Evolutionary conservation across 2,888 invertebrate species (phyloP).

Genomic region (Andrena haemorrhoa): DNA sequence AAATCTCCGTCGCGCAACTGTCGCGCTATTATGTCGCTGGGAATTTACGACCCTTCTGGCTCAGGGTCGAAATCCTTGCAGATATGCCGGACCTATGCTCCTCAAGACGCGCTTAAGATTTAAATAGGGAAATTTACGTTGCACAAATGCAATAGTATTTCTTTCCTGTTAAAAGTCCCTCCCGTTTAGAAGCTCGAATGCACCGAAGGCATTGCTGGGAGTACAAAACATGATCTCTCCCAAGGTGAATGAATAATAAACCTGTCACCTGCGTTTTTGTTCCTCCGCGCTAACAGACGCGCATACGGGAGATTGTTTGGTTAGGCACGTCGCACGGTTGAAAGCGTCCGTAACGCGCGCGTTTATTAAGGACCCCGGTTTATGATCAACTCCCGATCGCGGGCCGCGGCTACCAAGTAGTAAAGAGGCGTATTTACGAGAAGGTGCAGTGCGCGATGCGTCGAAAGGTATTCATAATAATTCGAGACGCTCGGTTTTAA

Average conservation of each 20-base stretch:
- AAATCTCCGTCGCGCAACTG: slow-evolving; percentile 64
- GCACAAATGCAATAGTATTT: too few relatives aligned
- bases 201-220: too few relatives aligned
- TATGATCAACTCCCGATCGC: slow-evolving; percentile 47
- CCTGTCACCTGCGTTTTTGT: neutral
- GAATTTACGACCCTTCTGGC: slow-evolving; percentile 36
- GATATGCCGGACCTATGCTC: too few relatives aligned
- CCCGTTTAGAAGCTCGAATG: too few relatives aligned
- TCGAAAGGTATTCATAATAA: slow-evolving; percentile 55
- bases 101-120: too few relatives aligned
- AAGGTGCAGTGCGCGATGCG: slow-evolving; percentile 32
- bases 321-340: neutral
- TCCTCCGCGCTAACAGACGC: neutral
- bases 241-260: too few relatives aligned
- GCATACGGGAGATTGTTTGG: neutral
- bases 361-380: slow-evolving; percentile 44
- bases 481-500: slow-evolving; percentile 43
- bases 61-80: neutral
- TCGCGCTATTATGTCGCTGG: slow-evolving; percentile 58
- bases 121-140: too few relatives aligned
- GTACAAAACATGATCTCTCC: too few relatives aligned
- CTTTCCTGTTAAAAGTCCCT: too few relatives aligned
- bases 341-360: slow-evolving; percentile 18
- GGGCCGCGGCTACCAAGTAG: slow-evolving; percentile 15
- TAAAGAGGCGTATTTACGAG: slow-evolving; percentile 50